Conservation (phyloP, 2,888 invertebrate species). For the Hanleya hanleyi region DNA sequence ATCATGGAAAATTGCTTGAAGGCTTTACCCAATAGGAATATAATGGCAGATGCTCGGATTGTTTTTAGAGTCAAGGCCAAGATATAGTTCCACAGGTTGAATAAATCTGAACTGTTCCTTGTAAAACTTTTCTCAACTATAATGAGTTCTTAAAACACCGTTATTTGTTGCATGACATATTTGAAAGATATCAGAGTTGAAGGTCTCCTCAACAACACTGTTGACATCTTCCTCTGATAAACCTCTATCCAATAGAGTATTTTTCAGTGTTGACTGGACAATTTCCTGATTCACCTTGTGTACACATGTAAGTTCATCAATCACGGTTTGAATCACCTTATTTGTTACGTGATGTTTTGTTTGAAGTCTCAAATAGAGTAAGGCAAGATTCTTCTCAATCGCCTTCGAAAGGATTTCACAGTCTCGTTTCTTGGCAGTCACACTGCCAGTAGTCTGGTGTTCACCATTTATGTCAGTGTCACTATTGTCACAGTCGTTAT, state of each 20-base stretch:
- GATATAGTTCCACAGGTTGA: constrained; percentile 8
- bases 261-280: background rate
- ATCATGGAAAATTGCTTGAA: constrained; percentile 7
- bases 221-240: background rate
- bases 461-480: too few species aligned
- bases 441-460: too few species aligned
- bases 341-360: background rate
- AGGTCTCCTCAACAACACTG: background rate
- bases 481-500: too few species aligned
- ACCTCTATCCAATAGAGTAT: background rate
- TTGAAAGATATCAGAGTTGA: background rate
- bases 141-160: constrained; percentile 5
- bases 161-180: background rate
- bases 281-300: background rate
- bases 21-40: constrained; percentile 18
- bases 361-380: background rate
- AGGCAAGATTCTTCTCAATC: background rate
- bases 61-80: constrained; percentile 3
- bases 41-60: constrained; percentile 7
- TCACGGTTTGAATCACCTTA: background rate
- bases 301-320: background rate
- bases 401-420: background rate
- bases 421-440: too few species aligned
- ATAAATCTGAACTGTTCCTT: constrained; percentile 28
- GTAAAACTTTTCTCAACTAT: constrained; percentile 14